phyloP scores from a whole-genome alignment of 2,888 invertebrate genomes.

The Papilio demoleus region DNA sequence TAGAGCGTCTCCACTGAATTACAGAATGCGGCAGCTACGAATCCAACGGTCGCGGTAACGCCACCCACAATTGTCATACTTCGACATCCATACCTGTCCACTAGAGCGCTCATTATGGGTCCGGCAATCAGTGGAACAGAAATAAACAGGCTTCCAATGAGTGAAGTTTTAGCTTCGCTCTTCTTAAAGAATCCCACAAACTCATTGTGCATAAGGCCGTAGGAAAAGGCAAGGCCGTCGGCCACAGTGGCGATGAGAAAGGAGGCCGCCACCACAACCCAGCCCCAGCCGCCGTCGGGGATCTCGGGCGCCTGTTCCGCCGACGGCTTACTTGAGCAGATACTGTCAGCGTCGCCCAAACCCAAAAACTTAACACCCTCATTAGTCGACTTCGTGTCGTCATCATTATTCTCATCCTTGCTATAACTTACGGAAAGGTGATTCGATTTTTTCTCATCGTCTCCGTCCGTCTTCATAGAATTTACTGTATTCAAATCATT shows the following conservation, averaged over 20 bases:
- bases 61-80: slow-evolving; percentile 90
- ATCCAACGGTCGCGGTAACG: slow-evolving; percentile 88
- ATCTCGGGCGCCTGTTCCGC: slow-evolving; percentile 82
- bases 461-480: slow-evolving; percentile 68
- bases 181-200: slow-evolving; percentile 90
- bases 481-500: slow-evolving; percentile 72
- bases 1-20: slow-evolving; percentile 90
- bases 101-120: slow-evolving; percentile 92
- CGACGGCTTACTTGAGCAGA: slow-evolving; percentile 69
- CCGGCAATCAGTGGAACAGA: slow-evolving; percentile 94
- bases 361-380: slow-evolving; percentile 82
- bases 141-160: slow-evolving; percentile 95
- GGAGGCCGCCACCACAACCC: slow-evolving; percentile 94
- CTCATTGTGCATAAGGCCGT: slow-evolving; percentile 93
- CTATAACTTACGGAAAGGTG: slow-evolving; percentile 64
- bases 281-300: slow-evolving; percentile 95
- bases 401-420: slow-evolving; percentile 63
- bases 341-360: slow-evolving; percentile 78
- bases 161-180: slow-evolving; percentile 92
- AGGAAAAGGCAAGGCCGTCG: slow-evolving; percentile 96
- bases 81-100: slow-evolving; percentile 92
- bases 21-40: slow-evolving; percentile 88
- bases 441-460: slow-evolving; percentile 55
- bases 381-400: slow-evolving; percentile 73
- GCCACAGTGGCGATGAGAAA: slow-evolving; percentile 94